Evolutionary conservation across 2,113 vertebrate species (phyloP).

Genomic region (Poecilia latipinna): DNA sequence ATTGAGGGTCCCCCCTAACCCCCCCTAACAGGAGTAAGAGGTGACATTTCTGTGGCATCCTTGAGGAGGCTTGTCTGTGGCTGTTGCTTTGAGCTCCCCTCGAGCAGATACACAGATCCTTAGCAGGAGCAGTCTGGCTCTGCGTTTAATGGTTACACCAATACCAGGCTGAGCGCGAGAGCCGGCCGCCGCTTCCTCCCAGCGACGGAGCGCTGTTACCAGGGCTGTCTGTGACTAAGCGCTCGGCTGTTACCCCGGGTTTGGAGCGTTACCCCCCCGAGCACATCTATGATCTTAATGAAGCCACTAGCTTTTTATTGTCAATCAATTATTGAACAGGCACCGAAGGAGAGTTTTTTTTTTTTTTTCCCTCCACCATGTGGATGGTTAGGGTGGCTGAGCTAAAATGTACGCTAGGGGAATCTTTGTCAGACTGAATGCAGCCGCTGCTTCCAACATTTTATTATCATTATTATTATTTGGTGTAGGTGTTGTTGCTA

Average conservation of each 20-base stretch:
- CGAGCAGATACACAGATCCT: slow-evolving; percentile 82
- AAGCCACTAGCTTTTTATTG: slow-evolving; percentile 75
- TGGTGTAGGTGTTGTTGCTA: slow-evolving; percentile 12
- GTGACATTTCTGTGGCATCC: slow-evolving; percentile 69
- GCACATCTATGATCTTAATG: slow-evolving; percentile 78
- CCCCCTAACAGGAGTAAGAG: slow-evolving; percentile 69
- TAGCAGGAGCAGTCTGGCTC: slow-evolving; percentile 73
- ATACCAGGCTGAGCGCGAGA: slow-evolving; percentile 60
- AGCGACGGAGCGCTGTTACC: slow-evolving; percentile 70
- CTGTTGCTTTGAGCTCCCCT: slow-evolving; percentile 82
- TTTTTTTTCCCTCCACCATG: slow-evolving; percentile 51
- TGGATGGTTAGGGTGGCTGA: slow-evolving; percentile 58
- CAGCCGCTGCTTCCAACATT: slow-evolving; percentile 25
- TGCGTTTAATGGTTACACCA: slow-evolving; percentile 72
- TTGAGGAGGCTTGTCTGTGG: slow-evolving; percentile 70
- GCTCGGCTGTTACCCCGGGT: slow-evolving; percentile 72
- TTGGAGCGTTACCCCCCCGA: slow-evolving; percentile 64
- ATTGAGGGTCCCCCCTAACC: slow-evolving; percentile 50
- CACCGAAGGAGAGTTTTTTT: slow-evolving; percentile 62
- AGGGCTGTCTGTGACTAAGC: slow-evolving; percentile 76
- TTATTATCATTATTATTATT: neutral
- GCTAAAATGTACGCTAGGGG: slow-evolving; percentile 24
- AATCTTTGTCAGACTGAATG: slow-evolving; percentile 34
- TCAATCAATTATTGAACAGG: slow-evolving; percentile 78
- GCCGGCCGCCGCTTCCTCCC: slow-evolving; percentile 59